Evolutionary conservation across 2,797 vertebrate genomes (phyloP).

Genomic region (Centropyge bicolor): DNA sequence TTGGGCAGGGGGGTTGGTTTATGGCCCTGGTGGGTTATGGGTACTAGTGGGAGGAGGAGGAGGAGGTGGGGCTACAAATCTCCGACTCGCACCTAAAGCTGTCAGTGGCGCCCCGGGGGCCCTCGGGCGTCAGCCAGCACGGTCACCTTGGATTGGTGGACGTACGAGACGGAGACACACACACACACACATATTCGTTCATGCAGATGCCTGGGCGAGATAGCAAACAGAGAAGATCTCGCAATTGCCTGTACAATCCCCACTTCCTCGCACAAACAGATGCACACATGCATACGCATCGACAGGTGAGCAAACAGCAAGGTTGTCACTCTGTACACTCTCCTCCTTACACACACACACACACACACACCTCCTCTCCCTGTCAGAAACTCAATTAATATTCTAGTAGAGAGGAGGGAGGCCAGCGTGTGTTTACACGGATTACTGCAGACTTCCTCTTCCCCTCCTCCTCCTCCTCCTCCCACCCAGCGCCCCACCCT

Average conservation of each 20-base stretch:
- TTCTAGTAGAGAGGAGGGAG: constrained; percentile 67
- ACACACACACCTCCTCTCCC: constrained; percentile 48
- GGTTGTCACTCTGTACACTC: constrained; percentile 27
- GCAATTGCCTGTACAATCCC: constrained; percentile 23
- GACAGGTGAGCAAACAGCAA: constrained; percentile 47
- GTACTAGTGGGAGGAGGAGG: constrained; percentile 59
- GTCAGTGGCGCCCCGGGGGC: constrained; percentile 81
- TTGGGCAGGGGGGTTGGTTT: constrained; percentile 65
- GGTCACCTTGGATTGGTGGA: constrained; percentile 87
- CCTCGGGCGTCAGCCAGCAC: constrained; percentile 78
- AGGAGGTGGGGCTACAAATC: constrained; percentile 84
- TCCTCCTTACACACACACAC: constrained; percentile 42
- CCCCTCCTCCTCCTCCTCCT: constrained; percentile 12
- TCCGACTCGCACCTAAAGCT: constrained; percentile 86
- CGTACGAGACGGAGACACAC: constrained; percentile 61
- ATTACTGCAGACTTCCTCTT: constrained; percentile 65
- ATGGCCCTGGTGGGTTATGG: constrained; percentile 83
- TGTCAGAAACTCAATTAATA: constrained; percentile 78
- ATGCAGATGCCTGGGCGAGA: constrained; percentile 54
- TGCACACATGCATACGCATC: constrained; percentile 49
- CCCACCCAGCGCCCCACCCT: constrained; percentile 26
- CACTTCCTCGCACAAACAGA: constrained; percentile 63
- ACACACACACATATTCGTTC: constrained; percentile 33
- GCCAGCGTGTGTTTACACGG: constrained; percentile 62
- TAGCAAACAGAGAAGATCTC: constrained; percentile 64